These are phyloP conservation scores for Ophonus ardosiacus DNA, from an alignment of 2,888 invertebrate genomes.

Conservation along the genomic window DNA sequence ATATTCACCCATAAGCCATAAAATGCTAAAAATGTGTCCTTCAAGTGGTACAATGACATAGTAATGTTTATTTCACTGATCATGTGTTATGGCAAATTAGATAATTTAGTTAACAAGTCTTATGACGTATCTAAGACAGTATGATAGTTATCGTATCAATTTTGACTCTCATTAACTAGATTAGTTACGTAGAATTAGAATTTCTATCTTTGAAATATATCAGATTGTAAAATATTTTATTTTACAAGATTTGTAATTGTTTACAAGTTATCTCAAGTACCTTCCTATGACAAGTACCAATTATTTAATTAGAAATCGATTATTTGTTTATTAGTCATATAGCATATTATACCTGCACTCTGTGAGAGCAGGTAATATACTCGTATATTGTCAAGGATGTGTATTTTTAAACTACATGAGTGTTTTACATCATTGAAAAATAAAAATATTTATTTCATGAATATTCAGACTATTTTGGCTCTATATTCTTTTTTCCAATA, in stretches of 20 bases:
- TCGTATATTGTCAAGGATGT: too few species aligned
- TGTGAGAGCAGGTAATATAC: too few species aligned
- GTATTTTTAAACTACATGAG: too few species aligned
- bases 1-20: not conserved
- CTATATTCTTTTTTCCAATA: too few species aligned
- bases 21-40: not conserved
- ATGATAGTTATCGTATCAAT: conserved; percentile 1
- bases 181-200: not conserved
- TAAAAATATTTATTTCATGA: too few species aligned
- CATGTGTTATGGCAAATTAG: not conserved
- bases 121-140: not conserved
- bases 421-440: too few species aligned
- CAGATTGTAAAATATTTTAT: not conserved
- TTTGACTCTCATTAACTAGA: not conserved
- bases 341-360: too few species aligned
- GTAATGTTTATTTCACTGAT: not conserved
- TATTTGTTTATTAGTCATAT: too few species aligned
- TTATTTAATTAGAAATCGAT: too few species aligned
- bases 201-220: too few species aligned
- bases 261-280: not conserved
- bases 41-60: conserved; percentile 4
- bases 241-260: not conserved
- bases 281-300: not conserved
- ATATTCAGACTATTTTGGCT: too few species aligned
- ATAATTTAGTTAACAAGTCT: not conserved